Percentiles rank a stretch among this genome's conserved stretches.
Evolutionary conservation across 2,888 invertebrate genomes (phyloP).

Genomic region (Troides oblongomaculatus): DNA sequence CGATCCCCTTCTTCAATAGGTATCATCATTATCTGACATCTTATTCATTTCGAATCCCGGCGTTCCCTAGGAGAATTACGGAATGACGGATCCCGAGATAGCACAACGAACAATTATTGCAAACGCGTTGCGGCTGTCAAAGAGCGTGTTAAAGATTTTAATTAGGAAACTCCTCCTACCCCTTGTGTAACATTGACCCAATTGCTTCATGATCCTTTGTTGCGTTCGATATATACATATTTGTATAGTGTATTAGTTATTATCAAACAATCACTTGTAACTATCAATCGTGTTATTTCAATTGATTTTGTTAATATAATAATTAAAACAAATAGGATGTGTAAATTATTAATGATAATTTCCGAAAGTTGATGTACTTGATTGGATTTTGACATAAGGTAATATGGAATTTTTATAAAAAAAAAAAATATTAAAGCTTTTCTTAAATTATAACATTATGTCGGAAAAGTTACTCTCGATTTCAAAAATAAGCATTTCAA

Average conservation of each 20-base stretch:
- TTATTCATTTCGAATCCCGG: slow-evolving; percentile 4
- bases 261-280: too few species aligned
- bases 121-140: slow-evolving; percentile 62
- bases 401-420: too few species aligned
- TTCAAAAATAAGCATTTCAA: too few species aligned
- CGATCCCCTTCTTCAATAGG: slow-evolving; percentile 3
- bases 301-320: too few species aligned
- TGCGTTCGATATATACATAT: not conserved
- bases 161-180: slow-evolving; percentile 49
- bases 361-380: too few species aligned
- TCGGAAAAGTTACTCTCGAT: too few species aligned
- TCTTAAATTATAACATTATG: too few species aligned
- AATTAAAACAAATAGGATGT: too few species aligned
- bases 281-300: too few species aligned
- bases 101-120: slow-evolving; percentile 52
- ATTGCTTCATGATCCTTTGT: slow-evolving; percentile 21
- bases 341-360: too few species aligned
- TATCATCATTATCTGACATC: slow-evolving; percentile 17
- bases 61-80: slow-evolving; percentile 8
- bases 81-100: slow-evolving; percentile 43
- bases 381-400: too few species aligned
- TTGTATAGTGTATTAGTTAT: not conserved
- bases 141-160: slow-evolving; percentile 57
- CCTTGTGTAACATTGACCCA: slow-evolving; percentile 38
- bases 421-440: too few species aligned